These are phyloP conservation scores for Sebastiscus tertius DNA, from an alignment of 2,797 vertebrate genomes.

Conservation along the genomic window DNA sequence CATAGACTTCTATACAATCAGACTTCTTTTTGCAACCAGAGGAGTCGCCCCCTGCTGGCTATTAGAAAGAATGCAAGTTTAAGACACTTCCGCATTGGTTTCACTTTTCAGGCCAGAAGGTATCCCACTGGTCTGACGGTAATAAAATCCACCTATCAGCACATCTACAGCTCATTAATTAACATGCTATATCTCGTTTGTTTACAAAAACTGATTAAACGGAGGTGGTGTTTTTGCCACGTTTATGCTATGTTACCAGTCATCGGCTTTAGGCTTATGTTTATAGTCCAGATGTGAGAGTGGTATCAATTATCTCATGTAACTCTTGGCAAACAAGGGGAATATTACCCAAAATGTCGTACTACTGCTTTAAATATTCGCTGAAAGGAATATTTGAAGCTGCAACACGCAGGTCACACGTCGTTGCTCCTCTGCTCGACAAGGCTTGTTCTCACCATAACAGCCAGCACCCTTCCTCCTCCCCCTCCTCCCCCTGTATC, in stretches of 20 bases:
- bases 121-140: neutral
- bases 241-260: neutral
- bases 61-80: neutral
- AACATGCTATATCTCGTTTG: neutral
- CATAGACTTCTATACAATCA: too few relatives aligned
- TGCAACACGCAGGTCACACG: neutral
- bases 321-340: neutral
- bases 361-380: neutral
- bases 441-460: constrained; percentile 40
- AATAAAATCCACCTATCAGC: neutral
- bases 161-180: neutral
- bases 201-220: neutral
- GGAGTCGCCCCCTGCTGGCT: too few relatives aligned
- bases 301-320: neutral
- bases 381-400: constrained; percentile 5
- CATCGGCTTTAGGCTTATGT: neutral
- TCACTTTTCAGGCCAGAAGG: neutral
- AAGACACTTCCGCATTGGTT: neutral
- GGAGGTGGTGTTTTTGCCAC: neutral
- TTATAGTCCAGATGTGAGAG: neutral
- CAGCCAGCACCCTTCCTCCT: neutral
- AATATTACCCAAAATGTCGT: neutral
- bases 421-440: neutral
- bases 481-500: constrained; percentile 6
- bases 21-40: too few relatives aligned